Conservation (phyloP, 2,797 vertebrate genomes). For the Apodemus agrarius region DNA sequence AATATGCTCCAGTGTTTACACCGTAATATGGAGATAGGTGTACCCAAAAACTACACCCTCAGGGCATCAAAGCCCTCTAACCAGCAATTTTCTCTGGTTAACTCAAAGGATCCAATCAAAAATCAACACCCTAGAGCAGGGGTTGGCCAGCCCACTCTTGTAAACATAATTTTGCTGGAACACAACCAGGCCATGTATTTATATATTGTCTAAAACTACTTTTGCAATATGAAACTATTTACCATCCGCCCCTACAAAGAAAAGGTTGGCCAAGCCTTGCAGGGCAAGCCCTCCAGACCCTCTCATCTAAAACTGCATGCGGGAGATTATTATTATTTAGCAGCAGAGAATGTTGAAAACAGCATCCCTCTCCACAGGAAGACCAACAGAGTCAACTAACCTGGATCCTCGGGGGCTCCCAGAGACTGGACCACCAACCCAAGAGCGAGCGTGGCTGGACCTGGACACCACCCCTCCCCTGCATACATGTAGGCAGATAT, state of each 20-base stretch:
- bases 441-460: neutral
- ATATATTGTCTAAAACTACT: neutral
- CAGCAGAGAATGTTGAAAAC: neutral
- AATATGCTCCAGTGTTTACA: neutral
- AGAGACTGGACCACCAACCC: neutral
- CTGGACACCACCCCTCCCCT: neutral
- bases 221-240: neutral
- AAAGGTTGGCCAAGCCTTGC: neutral
- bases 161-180: neutral
- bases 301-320: neutral
- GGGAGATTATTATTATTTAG: neutral
- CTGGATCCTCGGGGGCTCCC: neutral
- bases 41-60: neutral
- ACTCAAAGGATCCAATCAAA: neutral
- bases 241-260: neutral
- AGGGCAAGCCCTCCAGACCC: neutral
- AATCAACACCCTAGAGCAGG: neutral
- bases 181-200: neutral
- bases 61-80: neutral
- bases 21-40: neutral
- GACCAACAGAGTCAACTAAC: neutral
- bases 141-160: neutral
- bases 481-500: neutral
- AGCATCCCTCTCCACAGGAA: neutral
- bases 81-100: neutral